Conservation (phyloP, 2,888 invertebrate species). For the Nebria brevicollis region DNA sequence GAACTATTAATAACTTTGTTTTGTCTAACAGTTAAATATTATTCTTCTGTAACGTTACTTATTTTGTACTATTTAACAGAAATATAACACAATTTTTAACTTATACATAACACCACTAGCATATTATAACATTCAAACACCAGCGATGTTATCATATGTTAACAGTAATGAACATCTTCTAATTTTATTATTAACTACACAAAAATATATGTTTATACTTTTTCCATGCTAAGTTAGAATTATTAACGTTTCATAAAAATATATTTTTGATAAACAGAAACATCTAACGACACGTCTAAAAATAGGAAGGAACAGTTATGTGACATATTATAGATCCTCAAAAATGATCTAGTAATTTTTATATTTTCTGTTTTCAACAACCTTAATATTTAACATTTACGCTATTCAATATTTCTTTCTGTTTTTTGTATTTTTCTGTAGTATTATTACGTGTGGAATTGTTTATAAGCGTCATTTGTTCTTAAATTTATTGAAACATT, state of each 20-base stretch:
- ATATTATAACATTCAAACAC: neutral
- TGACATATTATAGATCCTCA: slow-evolving; percentile 9
- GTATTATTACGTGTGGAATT: slow-evolving; percentile 35
- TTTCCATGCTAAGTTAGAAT: slow-evolving; percentile 20
- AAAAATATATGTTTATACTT: slow-evolving; percentile 33
- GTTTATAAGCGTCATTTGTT: slow-evolving; percentile 45
- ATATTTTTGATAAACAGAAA: slow-evolving; percentile 40
- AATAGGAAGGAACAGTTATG: slow-evolving; percentile 43
- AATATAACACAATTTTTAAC: neutral
- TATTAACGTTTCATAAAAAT: slow-evolving; percentile 46
- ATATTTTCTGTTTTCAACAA: slow-evolving; percentile 34
- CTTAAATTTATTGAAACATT: slow-evolving; percentile 29
- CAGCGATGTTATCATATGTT: slow-evolving; percentile 14
- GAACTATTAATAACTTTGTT: slow-evolving; percentile 32
- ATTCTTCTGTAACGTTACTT: slow-evolving; percentile 29
- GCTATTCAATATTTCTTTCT: slow-evolving; percentile 11
- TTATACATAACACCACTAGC: no score
- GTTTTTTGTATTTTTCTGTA: neutral
- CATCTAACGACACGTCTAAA: slow-evolving; percentile 34
- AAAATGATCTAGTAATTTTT: slow-evolving; percentile 20
- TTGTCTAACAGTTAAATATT: slow-evolving; percentile 43
- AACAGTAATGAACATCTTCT: slow-evolving; percentile 20
- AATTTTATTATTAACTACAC: slow-evolving; percentile 27
- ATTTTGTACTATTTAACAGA: slow-evolving; percentile 41
- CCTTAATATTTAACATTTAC: slow-evolving; percentile 36